These are phyloP conservation scores for Erythrocebus patas DNA, from an alignment of 2,113 vertebrate genomes.

Conservation along the genomic window DNA sequence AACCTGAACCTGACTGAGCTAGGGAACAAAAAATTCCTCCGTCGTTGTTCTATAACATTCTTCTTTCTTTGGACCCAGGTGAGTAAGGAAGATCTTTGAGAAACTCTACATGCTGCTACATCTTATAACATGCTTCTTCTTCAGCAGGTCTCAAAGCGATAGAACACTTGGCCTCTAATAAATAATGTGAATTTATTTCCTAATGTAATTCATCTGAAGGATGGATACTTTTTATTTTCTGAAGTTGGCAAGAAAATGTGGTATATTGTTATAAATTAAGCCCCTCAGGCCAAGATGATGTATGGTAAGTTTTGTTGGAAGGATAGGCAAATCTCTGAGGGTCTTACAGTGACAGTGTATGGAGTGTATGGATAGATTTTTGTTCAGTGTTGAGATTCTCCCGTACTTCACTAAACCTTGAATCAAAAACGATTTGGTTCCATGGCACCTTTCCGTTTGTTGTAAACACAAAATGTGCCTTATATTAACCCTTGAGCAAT, in stretches of 20 bases:
- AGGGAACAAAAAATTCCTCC: no score
- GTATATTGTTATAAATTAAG: neutral
- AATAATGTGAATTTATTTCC: neutral
- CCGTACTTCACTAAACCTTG: neutral
- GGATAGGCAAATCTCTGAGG: neutral
- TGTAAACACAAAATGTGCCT: neutral
- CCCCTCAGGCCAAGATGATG: neutral
- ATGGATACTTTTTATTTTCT: neutral
- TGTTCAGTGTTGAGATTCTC: neutral
- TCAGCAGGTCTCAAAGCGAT: neutral
- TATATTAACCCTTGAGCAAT: neutral
- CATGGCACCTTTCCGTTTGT: neutral
- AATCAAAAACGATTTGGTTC: neutral
- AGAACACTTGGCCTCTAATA: neutral
- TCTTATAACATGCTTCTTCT: neutral
- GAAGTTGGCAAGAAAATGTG: neutral
- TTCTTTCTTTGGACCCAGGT: neutral
- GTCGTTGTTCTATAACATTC: neutral
- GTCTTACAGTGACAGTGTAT: neutral
- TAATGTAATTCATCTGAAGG: neutral
- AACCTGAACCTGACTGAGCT: no score
- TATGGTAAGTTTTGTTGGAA: neutral
- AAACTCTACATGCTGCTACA: neutral
- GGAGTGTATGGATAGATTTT: neutral
- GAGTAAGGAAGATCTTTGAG: neutral